Conservation (phyloP, 2,797 vertebrate genomes). For the Yasuhikotakia modesta region DNA sequence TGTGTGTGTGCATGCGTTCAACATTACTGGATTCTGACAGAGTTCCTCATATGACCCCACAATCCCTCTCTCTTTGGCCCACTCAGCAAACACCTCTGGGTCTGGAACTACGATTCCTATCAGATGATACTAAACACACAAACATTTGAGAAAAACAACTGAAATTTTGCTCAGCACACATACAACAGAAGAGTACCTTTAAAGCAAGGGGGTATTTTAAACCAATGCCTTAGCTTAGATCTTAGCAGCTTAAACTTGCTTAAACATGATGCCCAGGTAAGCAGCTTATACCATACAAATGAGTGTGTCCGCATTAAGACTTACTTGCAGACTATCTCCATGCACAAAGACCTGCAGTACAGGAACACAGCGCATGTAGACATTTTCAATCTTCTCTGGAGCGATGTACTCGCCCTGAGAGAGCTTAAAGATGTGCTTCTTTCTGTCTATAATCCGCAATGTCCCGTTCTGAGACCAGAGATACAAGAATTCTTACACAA, state of each 20-base stretch:
- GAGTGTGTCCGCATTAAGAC: not conserved
- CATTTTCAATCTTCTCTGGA: slow-evolving; percentile 82
- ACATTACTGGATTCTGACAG: slow-evolving; percentile 79
- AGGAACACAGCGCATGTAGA: slow-evolving; percentile 74
- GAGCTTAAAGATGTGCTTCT: slow-evolving; percentile 84
- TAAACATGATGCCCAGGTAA: not conserved
- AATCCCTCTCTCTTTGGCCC: slow-evolving; percentile 75
- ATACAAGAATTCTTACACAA: not conserved
- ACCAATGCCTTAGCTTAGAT: not conserved
- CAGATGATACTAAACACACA: slow-evolving; percentile 71
- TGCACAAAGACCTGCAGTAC: slow-evolving; percentile 82
- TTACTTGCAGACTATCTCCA: slow-evolving; percentile 81
- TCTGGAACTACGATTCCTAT: slow-evolving; percentile 80
- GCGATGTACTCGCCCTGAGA: slow-evolving; percentile 82
- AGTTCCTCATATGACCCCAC: slow-evolving; percentile 77
- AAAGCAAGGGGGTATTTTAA: not conserved
- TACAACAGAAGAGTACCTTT: not conserved
- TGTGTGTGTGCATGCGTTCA: not conserved
- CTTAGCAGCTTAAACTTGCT: not conserved
- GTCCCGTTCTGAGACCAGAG: slow-evolving; percentile 74
- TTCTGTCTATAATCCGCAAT: slow-evolving; percentile 79
- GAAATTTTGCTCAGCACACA: not conserved
- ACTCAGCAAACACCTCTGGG: slow-evolving; percentile 76
- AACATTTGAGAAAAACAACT: not conserved
- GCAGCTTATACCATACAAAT: not conserved